phyloP scores from a whole-genome alignment of 2,888 invertebrate species.

The Sphaeridia pumilis region DNA sequence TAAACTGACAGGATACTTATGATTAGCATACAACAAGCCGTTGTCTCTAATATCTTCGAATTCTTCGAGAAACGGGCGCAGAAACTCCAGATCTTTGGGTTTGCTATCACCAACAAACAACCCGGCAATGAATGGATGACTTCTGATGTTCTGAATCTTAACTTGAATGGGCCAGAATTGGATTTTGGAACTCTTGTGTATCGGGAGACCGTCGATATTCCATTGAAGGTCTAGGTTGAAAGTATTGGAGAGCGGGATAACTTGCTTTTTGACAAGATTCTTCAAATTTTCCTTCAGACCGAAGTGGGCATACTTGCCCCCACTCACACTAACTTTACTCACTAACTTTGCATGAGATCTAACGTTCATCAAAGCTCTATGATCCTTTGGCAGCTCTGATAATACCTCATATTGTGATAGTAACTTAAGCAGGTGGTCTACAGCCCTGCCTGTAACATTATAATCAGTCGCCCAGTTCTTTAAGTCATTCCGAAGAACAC shows the following conservation, averaged over 20 bases:
- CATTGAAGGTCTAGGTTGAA: neutral
- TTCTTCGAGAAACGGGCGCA: constrained; percentile 3
- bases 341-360: neutral
- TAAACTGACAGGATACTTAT: neutral
- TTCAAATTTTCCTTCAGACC: neutral
- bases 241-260: neutral
- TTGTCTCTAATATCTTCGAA: neutral
- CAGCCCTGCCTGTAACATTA: neutral
- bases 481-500: neutral
- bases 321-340: neutral
- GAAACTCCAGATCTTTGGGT: neutral
- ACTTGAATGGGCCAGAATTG: neutral
- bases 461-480: neutral
- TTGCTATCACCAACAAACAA: neutral
- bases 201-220: neutral
- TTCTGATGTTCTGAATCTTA: neutral
- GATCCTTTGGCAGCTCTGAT: neutral
- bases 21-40: neutral
- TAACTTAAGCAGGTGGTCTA: neutral
- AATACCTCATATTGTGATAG: too few relatives aligned
- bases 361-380: neutral
- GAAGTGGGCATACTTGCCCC: neutral
- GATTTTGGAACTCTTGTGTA: neutral
- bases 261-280: neutral
- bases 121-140: neutral